Evolutionary conservation across 2,888 invertebrate species (phyloP).

Genomic region (Tholera decimalis): DNA sequence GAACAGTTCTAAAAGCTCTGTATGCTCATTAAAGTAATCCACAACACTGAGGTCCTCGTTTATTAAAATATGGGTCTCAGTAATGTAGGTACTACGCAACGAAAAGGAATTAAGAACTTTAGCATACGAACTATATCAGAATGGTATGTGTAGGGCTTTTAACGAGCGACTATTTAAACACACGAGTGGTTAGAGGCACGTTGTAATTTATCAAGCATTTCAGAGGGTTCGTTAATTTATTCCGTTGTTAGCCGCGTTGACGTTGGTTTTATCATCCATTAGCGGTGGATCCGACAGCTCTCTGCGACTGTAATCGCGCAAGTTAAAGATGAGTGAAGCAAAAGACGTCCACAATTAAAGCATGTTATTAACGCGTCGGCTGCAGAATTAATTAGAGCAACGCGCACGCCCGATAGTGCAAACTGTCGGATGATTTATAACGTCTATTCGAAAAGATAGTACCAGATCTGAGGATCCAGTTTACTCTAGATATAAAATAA

Average conservation of each 20-base stretch:
- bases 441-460: constrained; percentile 67
- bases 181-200: constrained; percentile 71
- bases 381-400: constrained; percentile 78
- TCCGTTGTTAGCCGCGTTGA: constrained; percentile 78
- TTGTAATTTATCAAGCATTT: constrained; percentile 81
- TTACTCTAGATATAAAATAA: constrained; percentile 59
- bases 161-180: constrained; percentile 70
- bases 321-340: constrained; percentile 74
- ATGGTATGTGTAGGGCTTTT: constrained; percentile 64
- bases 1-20: constrained; percentile 27
- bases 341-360: constrained; percentile 76
- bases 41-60: constrained; percentile 21
- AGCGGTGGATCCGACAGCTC: constrained; percentile 68
- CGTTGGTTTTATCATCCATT: constrained; percentile 83
- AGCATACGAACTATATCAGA: constrained; percentile 51
- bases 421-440: constrained; percentile 72
- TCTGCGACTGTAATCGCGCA: constrained; percentile 68
- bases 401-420: constrained; percentile 73
- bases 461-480: constrained; percentile 64
- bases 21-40: constrained; percentile 30
- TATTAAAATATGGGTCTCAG: constrained; percentile 41
- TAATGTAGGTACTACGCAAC: constrained; percentile 31
- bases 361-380: constrained; percentile 77
- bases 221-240: constrained; percentile 80
- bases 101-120: constrained; percentile 50